A percentile compares a stretch with the other conserved stretches of the same genome.
Evolutionary conservation across 2,888 invertebrate species (phyloP).

Genomic region (Unio pictorum): DNA sequence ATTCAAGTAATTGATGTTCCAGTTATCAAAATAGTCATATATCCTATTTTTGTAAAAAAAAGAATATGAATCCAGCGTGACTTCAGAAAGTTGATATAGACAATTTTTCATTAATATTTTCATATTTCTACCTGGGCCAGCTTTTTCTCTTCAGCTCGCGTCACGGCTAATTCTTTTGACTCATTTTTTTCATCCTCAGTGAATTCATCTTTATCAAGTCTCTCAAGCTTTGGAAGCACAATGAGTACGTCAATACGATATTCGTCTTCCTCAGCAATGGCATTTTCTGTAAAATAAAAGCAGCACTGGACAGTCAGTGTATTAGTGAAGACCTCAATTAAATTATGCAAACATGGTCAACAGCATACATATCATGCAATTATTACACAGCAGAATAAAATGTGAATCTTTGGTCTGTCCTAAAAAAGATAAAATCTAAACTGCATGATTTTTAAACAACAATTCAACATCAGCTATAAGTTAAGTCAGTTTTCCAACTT

Average conservation of each 20-base stretch:
- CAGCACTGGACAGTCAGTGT: conserved; percentile 13
- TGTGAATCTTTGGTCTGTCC: too few relatives aligned
- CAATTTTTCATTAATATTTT: too few relatives aligned
- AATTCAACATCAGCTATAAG: too few relatives aligned
- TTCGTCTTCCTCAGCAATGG: conserved; percentile 69
- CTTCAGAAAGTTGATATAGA: too few relatives aligned
- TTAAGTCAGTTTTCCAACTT: too few relatives aligned
- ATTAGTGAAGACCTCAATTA: conserved; percentile 28
- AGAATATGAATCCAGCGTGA: too few relatives aligned
- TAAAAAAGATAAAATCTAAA: too few relatives aligned
- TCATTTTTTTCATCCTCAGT: conserved; percentile 69
- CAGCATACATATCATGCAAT: not conserved
- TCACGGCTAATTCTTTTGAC: conserved; percentile 67
- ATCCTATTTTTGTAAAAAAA: too few relatives aligned
- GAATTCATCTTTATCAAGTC: conserved; percentile 70
- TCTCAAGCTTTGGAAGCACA: conserved; percentile 63
- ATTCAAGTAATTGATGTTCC: too few relatives aligned
- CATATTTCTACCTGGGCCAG: conserved; percentile 1
- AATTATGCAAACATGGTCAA: not conserved
- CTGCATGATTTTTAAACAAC: too few relatives aligned
- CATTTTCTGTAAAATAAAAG: conserved; percentile 58
- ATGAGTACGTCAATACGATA: conserved; percentile 70
- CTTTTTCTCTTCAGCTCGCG: conserved; percentile 56
- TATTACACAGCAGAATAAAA: too few relatives aligned
- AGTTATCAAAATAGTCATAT: too few relatives aligned